Evolutionary conservation across 2,797 vertebrate genomes (phyloP).

Genomic region (Acanthurus tractus): DNA sequence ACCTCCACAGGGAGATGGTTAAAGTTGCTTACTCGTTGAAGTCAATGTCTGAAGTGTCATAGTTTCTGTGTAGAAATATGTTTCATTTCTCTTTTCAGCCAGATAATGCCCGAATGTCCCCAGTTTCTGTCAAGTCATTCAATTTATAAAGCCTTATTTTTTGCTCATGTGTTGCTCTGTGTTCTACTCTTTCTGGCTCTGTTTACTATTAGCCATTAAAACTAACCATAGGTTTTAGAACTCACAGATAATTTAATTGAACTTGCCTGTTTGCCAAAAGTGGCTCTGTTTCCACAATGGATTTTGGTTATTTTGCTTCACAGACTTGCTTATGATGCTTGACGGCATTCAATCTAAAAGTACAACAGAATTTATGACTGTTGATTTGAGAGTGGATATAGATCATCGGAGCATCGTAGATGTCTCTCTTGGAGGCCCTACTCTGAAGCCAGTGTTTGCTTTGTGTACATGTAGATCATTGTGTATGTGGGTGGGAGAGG

Average conservation of each 20-base stretch:
- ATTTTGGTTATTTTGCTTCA: conserved; percentile 3
- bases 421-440: too few relatives aligned
- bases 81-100: conserved; percentile 41
- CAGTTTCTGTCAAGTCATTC: not conserved
- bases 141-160: not conserved
- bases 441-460: too few relatives aligned
- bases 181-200: not conserved
- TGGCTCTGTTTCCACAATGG: conserved; percentile 2
- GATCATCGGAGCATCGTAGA: too few relatives aligned
- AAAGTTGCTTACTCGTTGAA: conserved; percentile 29
- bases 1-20: conserved; percentile 15
- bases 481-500: conserved; percentile 46
- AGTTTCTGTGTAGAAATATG: conserved; percentile 9
- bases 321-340: not conserved
- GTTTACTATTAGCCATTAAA: not conserved
- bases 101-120: not conserved
- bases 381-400: too few relatives aligned
- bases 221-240: not conserved
- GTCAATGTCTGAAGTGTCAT: conserved; percentile 15
- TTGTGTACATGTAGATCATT: conserved; percentile 31
- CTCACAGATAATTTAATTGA: not conserved
- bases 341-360: not conserved
- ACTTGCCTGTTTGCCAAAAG: not conserved
- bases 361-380: too few relatives aligned
- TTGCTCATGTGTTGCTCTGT: conserved; percentile 4